Evolutionary conservation across 30 jellyfish, hydroid and myxozoan species (phyloP).

Genomic region (Hydra vulgaris): DNA sequence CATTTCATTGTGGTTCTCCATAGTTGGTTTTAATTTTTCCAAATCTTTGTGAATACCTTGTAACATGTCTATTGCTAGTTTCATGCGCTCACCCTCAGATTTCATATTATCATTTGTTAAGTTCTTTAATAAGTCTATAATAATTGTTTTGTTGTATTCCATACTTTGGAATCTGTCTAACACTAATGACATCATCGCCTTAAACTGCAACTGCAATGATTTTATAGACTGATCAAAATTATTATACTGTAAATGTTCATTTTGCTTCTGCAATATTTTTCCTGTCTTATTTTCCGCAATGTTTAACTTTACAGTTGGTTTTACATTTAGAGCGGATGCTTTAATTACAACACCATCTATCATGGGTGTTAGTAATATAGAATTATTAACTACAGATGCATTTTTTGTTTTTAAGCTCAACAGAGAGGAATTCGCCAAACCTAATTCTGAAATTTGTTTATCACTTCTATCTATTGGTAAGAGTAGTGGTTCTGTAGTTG

Average conservation of each 20-base stretch:
- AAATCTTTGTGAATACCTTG: slow-evolving; percentile 14
- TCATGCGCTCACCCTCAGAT: background rate
- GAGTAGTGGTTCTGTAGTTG: no score
- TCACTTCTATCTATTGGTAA: background rate
- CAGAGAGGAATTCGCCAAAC: background rate
- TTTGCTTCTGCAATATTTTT: background rate
- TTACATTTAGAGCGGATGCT: background rate
- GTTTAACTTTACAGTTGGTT: background rate
- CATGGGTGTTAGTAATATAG: background rate
- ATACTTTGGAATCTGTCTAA: background rate
- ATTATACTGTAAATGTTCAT: background rate
- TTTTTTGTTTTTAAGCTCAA: background rate
- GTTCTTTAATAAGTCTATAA: background rate
- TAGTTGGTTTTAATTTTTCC: background rate
- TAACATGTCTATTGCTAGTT: slow-evolving; percentile 5
- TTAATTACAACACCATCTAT: no score
- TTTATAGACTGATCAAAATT: background rate
- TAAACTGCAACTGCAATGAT: background rate
- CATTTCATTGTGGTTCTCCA: background rate
- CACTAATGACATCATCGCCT: background rate
- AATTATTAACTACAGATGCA: background rate
- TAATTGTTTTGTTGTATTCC: background rate
- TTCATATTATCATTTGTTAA: background rate
- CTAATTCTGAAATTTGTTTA: background rate
- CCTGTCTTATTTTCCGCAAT: background rate